These are phyloP conservation scores for Mastacembelus armatus DNA, from an alignment of 2,797 vertebrate species.

Conservation along the genomic window DNA sequence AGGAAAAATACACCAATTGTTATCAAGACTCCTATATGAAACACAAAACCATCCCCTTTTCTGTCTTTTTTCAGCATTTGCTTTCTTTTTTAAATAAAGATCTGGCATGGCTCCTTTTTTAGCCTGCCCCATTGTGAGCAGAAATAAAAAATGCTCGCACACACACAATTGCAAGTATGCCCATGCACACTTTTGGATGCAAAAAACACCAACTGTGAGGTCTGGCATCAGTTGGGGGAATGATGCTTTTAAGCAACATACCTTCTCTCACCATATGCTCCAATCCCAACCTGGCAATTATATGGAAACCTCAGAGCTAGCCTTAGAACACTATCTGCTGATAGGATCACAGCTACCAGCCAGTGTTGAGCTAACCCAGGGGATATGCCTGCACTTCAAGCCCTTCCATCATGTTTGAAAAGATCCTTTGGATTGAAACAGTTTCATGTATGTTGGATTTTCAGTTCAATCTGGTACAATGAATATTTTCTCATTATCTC, in stretches of 20 bases:
- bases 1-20: background rate
- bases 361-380: constrained; percentile 47
- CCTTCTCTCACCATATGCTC: constrained; percentile 55
- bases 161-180: constrained; percentile 20
- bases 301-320: constrained; percentile 68
- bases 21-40: background rate
- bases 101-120: constrained; percentile 7
- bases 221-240: constrained; percentile 64
- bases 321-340: constrained; percentile 57
- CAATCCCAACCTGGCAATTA: constrained; percentile 63
- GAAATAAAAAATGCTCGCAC: constrained; percentile 14
- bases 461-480: background rate
- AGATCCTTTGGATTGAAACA: background rate
- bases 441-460: background rate
- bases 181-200: constrained; percentile 33
- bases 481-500: background rate
- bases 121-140: constrained; percentile 7
- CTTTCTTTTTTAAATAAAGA: constrained; percentile 10
- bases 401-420: constrained; percentile 43
- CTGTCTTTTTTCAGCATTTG: background rate
- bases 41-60: constrained; percentile 11
- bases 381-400: constrained; percentile 25
- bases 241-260: constrained; percentile 54
- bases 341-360: constrained; percentile 34
- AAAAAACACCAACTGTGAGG: constrained; percentile 55